Evolutionary conservation across 2,113 vertebrate species (phyloP), one percentile per base, ranked within the genome.

Genomic region (Bos javanicus): DNA sequence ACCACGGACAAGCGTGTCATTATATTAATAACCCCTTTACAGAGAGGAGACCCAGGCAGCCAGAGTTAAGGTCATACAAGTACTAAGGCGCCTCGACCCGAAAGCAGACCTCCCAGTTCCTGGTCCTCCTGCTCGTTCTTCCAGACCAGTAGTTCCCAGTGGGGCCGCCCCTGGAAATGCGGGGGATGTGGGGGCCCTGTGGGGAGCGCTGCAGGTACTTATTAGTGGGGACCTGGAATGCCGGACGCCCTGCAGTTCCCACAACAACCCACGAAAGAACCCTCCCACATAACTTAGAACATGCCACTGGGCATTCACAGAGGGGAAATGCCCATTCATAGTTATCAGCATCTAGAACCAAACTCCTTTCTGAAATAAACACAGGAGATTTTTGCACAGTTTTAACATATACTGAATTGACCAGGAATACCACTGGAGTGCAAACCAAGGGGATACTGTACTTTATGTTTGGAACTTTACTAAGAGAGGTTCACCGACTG

Each of bases 361-460:
- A 94, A 48, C 48, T 93, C 25, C 43, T 93, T 87, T 84, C n/a
- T 84, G 57, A 93, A 93, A 85, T 76, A 91, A 91, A 36, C 39
- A 59, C 23, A n/a, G 43, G 67, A 26, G 13, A 80, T 23, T 86
- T 96, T 48, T 87, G 48, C 25, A 23, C 33, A 57, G 52, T 71
- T 92, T 96, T 90, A 36, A 64, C 39, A 67, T 7, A 30, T 11
- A 83, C 52, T 81, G 64, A 64, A 21, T 52, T 86, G 26, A 59
- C 95, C 39, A 25, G 82, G 95, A 96, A 94, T 43, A n/a, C 46
- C 39, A n/a, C 16, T 23, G 43, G 17, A 33, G 64, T 67, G n/a
- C 83, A 86, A 82, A 91, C 13, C 1, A 9, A 86, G n/a, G 25
- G n/a, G 39, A 50, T 80, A 21, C 50, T 14, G 3, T 62, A 26